Base-by-base conservation (phyloP, 2,888 invertebrate genomes). In the Trissolcus brochymenae region DNA sequence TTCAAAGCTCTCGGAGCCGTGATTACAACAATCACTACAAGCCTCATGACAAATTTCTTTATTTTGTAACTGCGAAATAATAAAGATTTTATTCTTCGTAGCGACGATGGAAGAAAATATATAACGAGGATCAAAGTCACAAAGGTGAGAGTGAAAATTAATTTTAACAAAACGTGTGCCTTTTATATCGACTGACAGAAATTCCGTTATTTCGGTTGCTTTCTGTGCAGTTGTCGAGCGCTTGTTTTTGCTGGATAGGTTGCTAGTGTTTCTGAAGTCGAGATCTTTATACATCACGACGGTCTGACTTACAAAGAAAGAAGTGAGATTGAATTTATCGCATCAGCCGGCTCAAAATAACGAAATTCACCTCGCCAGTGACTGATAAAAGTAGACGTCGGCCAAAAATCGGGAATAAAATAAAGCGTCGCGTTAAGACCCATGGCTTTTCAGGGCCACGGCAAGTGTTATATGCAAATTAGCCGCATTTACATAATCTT, bases 301-400 rank as follows among this genome's bases (percentile, higher is more conserved):
- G 40, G 72, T 72, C 75, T 65, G 54, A 73, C 70, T 76, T 60
- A 56, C 46, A 70, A 70, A 73, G 76, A 65, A 79, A 76, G 71
- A 70, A 74, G 71, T 41, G 76, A 79, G 76, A 83, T 82, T 80
- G 80, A 81, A 82, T 85, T 84, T 82, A 81, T 83, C 79, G 76
- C 74, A 66, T 82, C 81, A 76, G 73, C 76, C 78, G 62, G 49
- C 64, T 57, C 71, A 78, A 79, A 79, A 81, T 82, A 82, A 79
- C 79, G 76, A 84, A 84, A 80, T 83, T 83, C 80, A 59, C 53
- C 71, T 57, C 62, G 59, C 77, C 65, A 54, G 61, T 66, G 74
- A 79, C 80, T 79, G 82, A 82, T 82, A 81, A 83, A 81, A 82
- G 81, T 79, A 80, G 73, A 80, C 16, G 41, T 72, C 67, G 62